Evolutionary conservation across 2,113 vertebrate genomes (phyloP).

Genomic region (Entosphenus tridentatus): DNA sequence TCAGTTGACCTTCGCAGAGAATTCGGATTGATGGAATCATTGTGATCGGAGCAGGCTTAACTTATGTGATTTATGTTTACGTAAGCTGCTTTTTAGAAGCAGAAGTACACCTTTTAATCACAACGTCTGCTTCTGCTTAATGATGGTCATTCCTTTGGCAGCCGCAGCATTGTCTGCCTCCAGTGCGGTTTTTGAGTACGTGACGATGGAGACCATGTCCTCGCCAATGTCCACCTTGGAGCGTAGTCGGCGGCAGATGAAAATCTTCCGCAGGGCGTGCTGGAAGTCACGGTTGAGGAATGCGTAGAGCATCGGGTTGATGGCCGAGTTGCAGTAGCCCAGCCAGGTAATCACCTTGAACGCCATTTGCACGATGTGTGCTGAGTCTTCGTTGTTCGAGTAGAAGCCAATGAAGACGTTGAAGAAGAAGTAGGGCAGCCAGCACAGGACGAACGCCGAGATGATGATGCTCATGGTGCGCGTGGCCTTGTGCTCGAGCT

Average conservation of each 20-base stretch:
- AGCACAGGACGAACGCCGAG: constrained; percentile 51
- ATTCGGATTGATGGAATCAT: too few relatives aligned
- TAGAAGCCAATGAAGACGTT: constrained; percentile 37
- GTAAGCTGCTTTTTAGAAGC: too few relatives aligned
- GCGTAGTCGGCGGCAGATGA: constrained; percentile 25
- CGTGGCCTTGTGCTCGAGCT: constrained; percentile 37
- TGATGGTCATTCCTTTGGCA: too few relatives aligned
- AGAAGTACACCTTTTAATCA: too few relatives aligned
- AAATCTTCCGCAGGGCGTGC: constrained; percentile 34
- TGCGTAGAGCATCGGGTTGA: constrained; percentile 27
- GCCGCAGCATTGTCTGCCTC: constrained; percentile 14
- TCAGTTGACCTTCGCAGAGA: too few relatives aligned
- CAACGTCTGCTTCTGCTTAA: too few relatives aligned
- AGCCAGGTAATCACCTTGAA: constrained; percentile 30
- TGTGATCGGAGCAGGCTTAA: too few relatives aligned
- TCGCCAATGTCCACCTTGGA: constrained; percentile 25
- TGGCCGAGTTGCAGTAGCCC: constrained; percentile 28
- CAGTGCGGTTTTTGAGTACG: constrained; percentile 25
- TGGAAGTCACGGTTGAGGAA: constrained; percentile 28
- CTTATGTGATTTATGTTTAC: too few relatives aligned
- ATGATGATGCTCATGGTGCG: constrained; percentile 38
- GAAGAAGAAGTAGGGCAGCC: constrained; percentile 56
- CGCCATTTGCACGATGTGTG: constrained; percentile 10
- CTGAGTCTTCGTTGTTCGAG: constrained; percentile 22
- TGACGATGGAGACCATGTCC: constrained; percentile 30